Evolutionary conservation across 1,140 invertebrate species (phyloP), one percentile per base, ranked within the genome.

Genomic region (Zaprionus ghesquierei): DNA sequence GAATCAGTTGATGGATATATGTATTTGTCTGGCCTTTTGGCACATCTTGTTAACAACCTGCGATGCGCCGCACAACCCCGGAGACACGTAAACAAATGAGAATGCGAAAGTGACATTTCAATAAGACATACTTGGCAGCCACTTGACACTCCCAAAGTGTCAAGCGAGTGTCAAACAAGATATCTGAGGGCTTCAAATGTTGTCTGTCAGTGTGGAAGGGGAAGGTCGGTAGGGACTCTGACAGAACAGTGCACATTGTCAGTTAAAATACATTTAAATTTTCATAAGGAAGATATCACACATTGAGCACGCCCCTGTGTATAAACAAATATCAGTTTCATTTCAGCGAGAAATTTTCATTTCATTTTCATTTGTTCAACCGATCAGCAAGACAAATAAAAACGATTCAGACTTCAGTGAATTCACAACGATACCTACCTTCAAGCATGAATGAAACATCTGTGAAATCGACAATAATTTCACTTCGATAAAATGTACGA

Each of bases 101-200:
- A 80, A 69, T 77, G 80, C 64, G 81, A 80, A 80, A 73, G 72
- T 84, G 72, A 84, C 81, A 78, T 79, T 84, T 84, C 84, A 85
- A 84, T 84, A 85, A 84, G 81, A 76, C 63, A 12, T 49, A 73
- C 77, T 76, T 66, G 76, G 61, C 76, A 61, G 33, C 54, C 61
- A 41, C 35, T 41, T 41, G 35, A 41, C 35, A 9, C 35, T 41
- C n/a, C n/a, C 35, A 12, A 12, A 15, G n/a, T 15, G 35, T 41
- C 35, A 41, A 15, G 18, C 22, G 18, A 46, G 9, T 46, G 41
- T 41, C 35, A 41, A 15, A 41, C 35, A 41, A 41, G 2, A 41
- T 41, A 41, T 15, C n/a, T 15, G 35, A 15, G 35, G 35, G n/a
- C 35, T 41, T 18, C 35, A 41, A 15, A 41, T 15, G 35, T 41